Evolutionary conservation across 2,888 invertebrate genomes (phyloP), one percentile per base, ranked within the genome.

Genomic region (Lordiphosa fenestrarum): DNA sequence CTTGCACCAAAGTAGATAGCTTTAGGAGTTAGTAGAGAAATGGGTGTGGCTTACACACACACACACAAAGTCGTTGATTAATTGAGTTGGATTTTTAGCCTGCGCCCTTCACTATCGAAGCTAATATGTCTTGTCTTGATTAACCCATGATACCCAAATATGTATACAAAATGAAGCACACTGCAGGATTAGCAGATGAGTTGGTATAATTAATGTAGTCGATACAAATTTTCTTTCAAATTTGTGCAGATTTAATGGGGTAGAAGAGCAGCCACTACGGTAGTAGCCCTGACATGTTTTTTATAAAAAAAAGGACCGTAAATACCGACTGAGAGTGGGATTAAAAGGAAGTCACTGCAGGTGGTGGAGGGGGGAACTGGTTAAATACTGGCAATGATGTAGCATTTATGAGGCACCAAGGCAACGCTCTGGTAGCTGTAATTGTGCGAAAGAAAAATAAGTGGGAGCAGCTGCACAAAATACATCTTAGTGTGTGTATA

Each of bases 11-110:
- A 39, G 19, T 30, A 30, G 39, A 13, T 7, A 19, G 19, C 10
- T 30, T 30, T 9, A 30, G 15, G 4, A 19, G 13, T 9, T 13
- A 13, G 42, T 39, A 10, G 19, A 30, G 44, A 44, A 33, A 30
- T 33, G 10, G 9, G 13, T 33, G 33, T 15, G 13, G 23, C 30
- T 15, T 33, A 13, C 30, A 30, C 30, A 30, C 44, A 30, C 30
- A 62, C 61, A 73, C 13, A 42, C 58, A 42, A 57, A 64, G 71
- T 60, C 58, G 53, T 59, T 80, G 81, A 80, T 80, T 71, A 80
- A 77, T 80, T 73, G 74, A 73, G 66, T 80, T 67, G 71, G 56
- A 64, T 75, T 63, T 64, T 50, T 44, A 40, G 61, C 33, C 41
- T 38, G 50, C 44, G 25, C 15, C 10, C 6, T 30, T 33, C 44